These are phyloP conservation scores for Eutrigla gurnardus DNA, from an alignment of 2,797 vertebrate species.

Conservation along the genomic window DNA sequence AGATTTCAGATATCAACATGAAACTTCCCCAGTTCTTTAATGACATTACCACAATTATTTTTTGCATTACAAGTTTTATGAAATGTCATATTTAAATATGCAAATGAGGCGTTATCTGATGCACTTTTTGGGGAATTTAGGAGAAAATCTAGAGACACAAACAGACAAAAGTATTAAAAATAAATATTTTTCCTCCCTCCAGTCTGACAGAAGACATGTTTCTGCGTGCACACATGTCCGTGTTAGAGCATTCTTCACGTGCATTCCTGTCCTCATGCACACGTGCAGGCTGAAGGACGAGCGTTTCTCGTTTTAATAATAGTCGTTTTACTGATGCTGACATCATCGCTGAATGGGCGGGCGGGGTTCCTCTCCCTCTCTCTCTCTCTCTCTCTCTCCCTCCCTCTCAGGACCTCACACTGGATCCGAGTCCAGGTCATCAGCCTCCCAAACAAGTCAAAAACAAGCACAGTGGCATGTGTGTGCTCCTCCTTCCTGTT, in stretches of 20 bases:
- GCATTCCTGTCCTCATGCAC: not conserved
- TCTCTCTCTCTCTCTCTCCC: no score
- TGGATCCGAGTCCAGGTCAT: slow-evolving; percentile 45
- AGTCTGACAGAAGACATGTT: not conserved
- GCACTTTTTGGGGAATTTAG: not conserved
- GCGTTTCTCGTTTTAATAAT: slow-evolving; percentile 24
- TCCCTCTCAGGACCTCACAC: slow-evolving; percentile 53
- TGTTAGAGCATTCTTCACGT: slow-evolving; percentile 2
- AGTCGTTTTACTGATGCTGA: slow-evolving; percentile 48
- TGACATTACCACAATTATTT: not conserved
- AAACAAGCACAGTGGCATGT: slow-evolving; percentile 38
- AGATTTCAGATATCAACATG: not conserved
- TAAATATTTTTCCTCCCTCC: not conserved
- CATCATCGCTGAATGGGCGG: slow-evolving; percentile 58
- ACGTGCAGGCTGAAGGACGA: slow-evolving; percentile 12
- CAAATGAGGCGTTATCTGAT: not conserved
- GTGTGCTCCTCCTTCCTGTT: slow-evolving; percentile 30
- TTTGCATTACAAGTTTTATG: not conserved
- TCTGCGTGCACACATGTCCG: not conserved
- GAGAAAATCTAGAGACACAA: not conserved
- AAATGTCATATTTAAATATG: not conserved
- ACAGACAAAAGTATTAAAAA: not conserved
- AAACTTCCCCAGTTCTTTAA: not conserved
- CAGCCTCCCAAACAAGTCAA: slow-evolving; percentile 38
- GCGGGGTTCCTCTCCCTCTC: slow-evolving; percentile 48